These are phyloP conservation scores for Sphaeridia pumilis DNA, from an alignment of 2,888 invertebrate genomes.

Conservation along the genomic window DNA sequence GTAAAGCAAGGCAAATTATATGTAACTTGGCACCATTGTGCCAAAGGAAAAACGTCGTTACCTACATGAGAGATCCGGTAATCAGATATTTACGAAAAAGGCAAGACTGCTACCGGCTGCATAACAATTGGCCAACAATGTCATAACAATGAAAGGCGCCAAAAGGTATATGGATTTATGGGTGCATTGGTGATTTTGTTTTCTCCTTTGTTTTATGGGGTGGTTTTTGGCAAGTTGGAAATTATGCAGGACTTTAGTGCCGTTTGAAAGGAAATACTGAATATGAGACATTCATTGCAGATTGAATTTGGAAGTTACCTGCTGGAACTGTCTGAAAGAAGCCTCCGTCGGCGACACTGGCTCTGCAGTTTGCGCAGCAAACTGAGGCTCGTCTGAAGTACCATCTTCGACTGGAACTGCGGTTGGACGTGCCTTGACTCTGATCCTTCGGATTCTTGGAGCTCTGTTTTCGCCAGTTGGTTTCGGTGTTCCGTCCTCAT, in stretches of 20 bases:
- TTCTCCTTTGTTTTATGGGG: background rate
- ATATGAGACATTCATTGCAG: background rate
- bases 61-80: too few relatives aligned
- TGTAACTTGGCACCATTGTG: too few relatives aligned
- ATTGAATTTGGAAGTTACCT: too few relatives aligned
- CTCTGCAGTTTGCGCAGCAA: background rate
- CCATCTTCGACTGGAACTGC: slow-evolving; percentile 8
- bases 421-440: slow-evolving; percentile 22
- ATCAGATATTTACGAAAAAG: too few relatives aligned
- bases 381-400: background rate
- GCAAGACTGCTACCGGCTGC: too few relatives aligned
- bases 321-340: background rate
- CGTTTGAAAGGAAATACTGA: background rate
- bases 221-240: background rate
- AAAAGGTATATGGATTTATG: background rate
- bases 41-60: background rate
- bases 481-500: slow-evolving; percentile 20
- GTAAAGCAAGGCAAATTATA: background rate
- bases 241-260: background rate
- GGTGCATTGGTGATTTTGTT: background rate
- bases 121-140: background rate
- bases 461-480: slow-evolving; percentile 9
- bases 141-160: background rate
- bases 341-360: background rate
- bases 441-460: slow-evolving; percentile 15